Evolutionary conservation across 2,888 invertebrate genomes (phyloP), one percentile per base, ranked within the genome.

Genomic region (Gordius sp.): DNA sequence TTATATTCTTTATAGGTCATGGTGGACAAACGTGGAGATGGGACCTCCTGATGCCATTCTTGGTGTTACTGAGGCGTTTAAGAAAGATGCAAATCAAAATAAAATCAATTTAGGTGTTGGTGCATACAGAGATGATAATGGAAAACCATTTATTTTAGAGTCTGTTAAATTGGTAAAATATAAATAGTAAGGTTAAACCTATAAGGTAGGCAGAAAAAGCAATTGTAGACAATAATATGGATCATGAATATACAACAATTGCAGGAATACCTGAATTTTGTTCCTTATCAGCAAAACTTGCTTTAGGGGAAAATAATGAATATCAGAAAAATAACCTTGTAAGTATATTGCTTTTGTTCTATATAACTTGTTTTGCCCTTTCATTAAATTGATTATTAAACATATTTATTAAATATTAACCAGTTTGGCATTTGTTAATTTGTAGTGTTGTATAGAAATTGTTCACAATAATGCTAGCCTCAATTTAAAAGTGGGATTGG

Each of bases 11-110:
- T 33, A 33, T 26, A 66, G 63, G 23, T 66, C 67, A 58, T 65
- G 64, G 64, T 71, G 69, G 69, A 59, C 64, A 25, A 77, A 81
- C 67, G 87, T 93, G 4, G 77, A 79, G 68, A 82, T 89, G 84
- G 93, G 91, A 2, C 93, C 93, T 20, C 93, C 93, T 2, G 93
- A 93, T 75, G 82, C 84, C 25, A 99, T 99, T 72, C 74, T 99
- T 56, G 97, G 97, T 39, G 81, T 97, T 41, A 82, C 89, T 0
- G 97, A 99, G 69, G 93, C 93, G 0, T 97, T 75, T 72, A 91
- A 85, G 68, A 77, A 74, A 60, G 93, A 97, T 68, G 73, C 75
- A 1, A 81, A 85, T 68, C 78, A 85, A 0, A 84, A 84, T 63
- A 99, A 97, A 72, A 81, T 97, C 61, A 99, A 97, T 71, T 76